These are phyloP conservation scores for Eonycteris spelaea DNA, from an alignment of 2,113 vertebrate genomes.

Conservation along the genomic window DNA sequence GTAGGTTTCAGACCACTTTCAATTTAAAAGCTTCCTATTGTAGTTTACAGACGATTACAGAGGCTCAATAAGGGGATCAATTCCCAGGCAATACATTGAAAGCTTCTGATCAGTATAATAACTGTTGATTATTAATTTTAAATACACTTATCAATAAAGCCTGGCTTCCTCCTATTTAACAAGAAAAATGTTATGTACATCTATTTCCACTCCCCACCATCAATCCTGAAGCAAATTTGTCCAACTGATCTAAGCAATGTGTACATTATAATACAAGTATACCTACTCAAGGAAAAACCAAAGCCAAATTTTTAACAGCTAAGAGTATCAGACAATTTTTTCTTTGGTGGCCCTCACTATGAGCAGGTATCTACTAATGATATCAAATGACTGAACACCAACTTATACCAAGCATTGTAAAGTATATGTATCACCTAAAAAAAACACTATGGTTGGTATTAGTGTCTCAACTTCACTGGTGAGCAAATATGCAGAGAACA, in stretches of 20 bases:
- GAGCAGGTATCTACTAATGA: neutral
- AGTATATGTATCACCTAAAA: neutral
- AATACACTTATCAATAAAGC: neutral
- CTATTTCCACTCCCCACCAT: neutral
- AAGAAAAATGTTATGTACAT: neutral
- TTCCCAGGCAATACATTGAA: neutral
- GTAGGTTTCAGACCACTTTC: neutral
- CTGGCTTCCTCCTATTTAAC: neutral
- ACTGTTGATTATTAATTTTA: neutral
- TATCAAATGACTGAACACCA: neutral
- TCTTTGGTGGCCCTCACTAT: neutral
- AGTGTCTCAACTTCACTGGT: neutral
- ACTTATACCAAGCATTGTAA: neutral
- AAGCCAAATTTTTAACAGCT: constrained; percentile 39
- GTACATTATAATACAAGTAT: neutral
- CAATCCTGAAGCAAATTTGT: neutral
- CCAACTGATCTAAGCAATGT: neutral
- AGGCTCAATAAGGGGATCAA: neutral
- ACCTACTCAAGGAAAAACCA: constrained; percentile 10
- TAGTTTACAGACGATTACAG: neutral
- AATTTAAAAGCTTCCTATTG: neutral
- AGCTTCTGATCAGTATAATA: neutral
- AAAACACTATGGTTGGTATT: neutral
- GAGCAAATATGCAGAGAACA: neutral
- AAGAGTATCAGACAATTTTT: neutral